Base-by-base conservation (phyloP, 1,140 invertebrate species). In the Octopus sinensis region DNA sequence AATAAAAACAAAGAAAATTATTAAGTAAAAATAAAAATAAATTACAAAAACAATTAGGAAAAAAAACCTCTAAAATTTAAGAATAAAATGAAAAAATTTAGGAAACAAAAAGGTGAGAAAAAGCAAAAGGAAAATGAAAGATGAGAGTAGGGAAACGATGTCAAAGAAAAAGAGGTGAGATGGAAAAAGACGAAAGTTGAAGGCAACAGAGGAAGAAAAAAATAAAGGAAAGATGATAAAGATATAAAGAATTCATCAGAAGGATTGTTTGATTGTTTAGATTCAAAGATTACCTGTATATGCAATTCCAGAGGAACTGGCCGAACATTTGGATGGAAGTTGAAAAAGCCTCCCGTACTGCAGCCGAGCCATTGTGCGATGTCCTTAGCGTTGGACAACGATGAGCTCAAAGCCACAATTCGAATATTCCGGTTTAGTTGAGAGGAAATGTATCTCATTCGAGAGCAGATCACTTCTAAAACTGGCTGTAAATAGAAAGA, bases 291-390 rank as follows among this genome's bases (percentile, higher is more conserved):
- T 81, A 92, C 91, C 88, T 96, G 95, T 77, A 99, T 97, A 87
- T 99, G 96, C 52, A 99, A 91, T 90, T 99, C 97, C 6, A 99
- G 90, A 0, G 97, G 96, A 53, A 99, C 92, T 9, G 98, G 98
- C 30, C 98, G 92, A 9, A 99, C 97, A 88, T 96, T 98, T 0
- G 98, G 98, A 90, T 99, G 97, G 90, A 99, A 99, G 92, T 99
- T 99, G 90, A 99, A 99, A 1, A 96, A 97, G 53, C 94, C 94
- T 83, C 96, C 96, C 5, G 96, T 94, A 84, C 94, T 95, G 87
- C 96, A 98, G 23, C 97, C 98, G 4, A 99, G 91, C 98, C 98
- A 99, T 88, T 98, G 96, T 0, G 96, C 95, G 12, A 99, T 94
- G 91, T 99, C 98, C 84, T 95, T 94, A 0, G 98, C 96, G 92